Base-by-base conservation (phyloP, 2,113 vertebrate species). In the Xenopus laevis region DNA sequence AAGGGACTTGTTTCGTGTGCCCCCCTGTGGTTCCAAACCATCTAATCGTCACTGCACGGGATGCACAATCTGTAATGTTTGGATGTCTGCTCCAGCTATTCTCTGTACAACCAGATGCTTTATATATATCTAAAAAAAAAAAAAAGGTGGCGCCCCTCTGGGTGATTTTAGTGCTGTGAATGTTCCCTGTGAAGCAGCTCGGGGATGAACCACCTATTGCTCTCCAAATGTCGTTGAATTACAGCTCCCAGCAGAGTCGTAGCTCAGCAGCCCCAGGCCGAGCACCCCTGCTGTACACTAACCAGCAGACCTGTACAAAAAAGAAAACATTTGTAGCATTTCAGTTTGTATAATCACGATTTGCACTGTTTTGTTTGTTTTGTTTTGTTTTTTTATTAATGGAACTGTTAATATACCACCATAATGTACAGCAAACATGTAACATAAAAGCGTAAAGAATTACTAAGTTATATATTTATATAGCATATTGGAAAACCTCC, bases 391-490 rank as follows among this genome's bases (percentile, higher is more conserved):
- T 67, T 59, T 58, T 2, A 27, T 27, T 57, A 44, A 59, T 71
- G 20, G 47, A 21, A 57, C 17, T 70, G 17, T 78, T 23, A 46
- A 44, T 71, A 71, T 71, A 21, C 57, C 69, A 78, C 61, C 68
- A 18, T 59, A 72, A 63, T 66, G 69, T 71, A 68, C 64, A 71
- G 63, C 77, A 68, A 70, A 20, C 21, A 47, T 66, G 44, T 71
- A 67, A 60, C 64, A 71, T 71, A 67, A 70, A 30, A 47, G 17
- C 20, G 40, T 33, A 55, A 55, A 67, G 20, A 59, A 71, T 33
- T 45, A 64, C 16, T 78, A 72, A 72, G 70, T 72, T 71, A 78
- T 71, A 72, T 72, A 72, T 78, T 72, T 72, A 72, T 78, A 78
- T 78, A 72, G 68, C 77, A 50, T 72, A 59, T 78, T 72, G 77